Percentiles rank a stretch among this genome's conserved stretches.
Conservation (phyloP, 2,113 vertebrate species). For the Sinosuthora webbiana region DNA sequence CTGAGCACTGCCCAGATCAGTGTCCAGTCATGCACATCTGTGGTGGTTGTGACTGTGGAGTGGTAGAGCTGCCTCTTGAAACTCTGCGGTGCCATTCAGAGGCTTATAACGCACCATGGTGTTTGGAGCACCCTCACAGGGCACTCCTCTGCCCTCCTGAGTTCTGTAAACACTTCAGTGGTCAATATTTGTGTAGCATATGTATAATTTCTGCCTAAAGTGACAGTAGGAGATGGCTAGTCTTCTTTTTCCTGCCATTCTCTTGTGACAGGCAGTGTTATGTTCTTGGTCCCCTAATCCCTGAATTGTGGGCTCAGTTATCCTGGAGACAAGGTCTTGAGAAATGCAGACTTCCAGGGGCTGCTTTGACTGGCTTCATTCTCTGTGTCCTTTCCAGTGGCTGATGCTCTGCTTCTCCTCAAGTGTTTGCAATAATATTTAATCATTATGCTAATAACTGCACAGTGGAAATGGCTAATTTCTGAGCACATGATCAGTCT, state of each 20-base stretch:
- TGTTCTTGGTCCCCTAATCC: not conserved
- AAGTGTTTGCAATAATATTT: not conserved
- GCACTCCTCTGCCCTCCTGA: not conserved
- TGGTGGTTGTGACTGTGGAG: not conserved
- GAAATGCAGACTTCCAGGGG: not conserved
- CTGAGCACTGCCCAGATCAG: not conserved
- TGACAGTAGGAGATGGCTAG: not conserved
- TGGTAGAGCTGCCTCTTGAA: not conserved
- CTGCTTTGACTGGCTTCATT: not conserved
- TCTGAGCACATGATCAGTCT: not conserved
- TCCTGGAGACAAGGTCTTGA: not conserved
- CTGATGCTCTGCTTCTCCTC: not conserved
- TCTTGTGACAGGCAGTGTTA: not conserved
- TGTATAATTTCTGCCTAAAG: not conserved
- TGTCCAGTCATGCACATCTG: accelerated
- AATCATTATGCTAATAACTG: not conserved
- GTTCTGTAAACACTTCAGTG: not conserved
- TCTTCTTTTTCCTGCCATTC: not conserved
- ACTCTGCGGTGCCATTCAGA: accelerated
- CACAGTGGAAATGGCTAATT: not conserved
- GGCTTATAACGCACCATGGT: not conserved
- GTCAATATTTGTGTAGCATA: not conserved
- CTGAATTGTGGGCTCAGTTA: not conserved
- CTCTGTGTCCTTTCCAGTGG: not conserved
- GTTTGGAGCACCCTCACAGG: not conserved